These are phyloP conservation scores for Biston stratarius DNA, from an alignment of 2,888 invertebrate species.

Conservation along the genomic window DNA sequence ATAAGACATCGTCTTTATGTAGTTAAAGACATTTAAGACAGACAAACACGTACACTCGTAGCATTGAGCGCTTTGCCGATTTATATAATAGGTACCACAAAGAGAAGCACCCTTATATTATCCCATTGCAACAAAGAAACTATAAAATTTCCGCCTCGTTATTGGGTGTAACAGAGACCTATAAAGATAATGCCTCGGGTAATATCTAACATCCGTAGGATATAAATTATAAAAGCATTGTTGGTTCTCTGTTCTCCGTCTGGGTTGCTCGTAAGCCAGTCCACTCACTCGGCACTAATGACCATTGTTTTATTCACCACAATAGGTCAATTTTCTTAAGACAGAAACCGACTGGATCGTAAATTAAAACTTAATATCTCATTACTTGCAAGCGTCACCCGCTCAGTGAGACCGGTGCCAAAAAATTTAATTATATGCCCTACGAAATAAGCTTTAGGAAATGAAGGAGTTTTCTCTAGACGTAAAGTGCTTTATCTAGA, in stretches of 20 bases:
- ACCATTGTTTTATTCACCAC: conserved; percentile 82
- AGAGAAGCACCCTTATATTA: not conserved
- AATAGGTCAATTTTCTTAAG: conserved; percentile 84
- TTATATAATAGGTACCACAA: too few species aligned
- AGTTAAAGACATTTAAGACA: too few species aligned
- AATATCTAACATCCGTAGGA: conserved; percentile 68
- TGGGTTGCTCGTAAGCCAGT: conserved; percentile 66
- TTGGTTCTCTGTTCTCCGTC: conserved; percentile 54
- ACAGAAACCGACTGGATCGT: conserved; percentile 77
- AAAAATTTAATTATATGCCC: conserved; percentile 64
- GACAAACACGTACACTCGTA: too few species aligned
- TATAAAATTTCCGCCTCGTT: conserved; percentile 17
- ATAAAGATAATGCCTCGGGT: conserved; percentile 53
- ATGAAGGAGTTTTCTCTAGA: conserved; percentile 13
- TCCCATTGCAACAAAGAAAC: conserved; percentile 13
- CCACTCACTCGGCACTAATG: conserved; percentile 79
- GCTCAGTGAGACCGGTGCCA: conserved; percentile 68
- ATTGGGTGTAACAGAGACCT: conserved; percentile 35
- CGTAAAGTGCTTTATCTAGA: not conserved
- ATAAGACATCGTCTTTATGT: too few species aligned
- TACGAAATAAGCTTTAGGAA: conserved; percentile 46
- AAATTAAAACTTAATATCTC: conserved; percentile 84
- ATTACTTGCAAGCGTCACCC: conserved; percentile 80
- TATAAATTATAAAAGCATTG: conserved; percentile 82
- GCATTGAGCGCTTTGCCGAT: too few species aligned